Conservation (phyloP, 2,113 vertebrate species). For the Notarius quadriscutis region DNA sequence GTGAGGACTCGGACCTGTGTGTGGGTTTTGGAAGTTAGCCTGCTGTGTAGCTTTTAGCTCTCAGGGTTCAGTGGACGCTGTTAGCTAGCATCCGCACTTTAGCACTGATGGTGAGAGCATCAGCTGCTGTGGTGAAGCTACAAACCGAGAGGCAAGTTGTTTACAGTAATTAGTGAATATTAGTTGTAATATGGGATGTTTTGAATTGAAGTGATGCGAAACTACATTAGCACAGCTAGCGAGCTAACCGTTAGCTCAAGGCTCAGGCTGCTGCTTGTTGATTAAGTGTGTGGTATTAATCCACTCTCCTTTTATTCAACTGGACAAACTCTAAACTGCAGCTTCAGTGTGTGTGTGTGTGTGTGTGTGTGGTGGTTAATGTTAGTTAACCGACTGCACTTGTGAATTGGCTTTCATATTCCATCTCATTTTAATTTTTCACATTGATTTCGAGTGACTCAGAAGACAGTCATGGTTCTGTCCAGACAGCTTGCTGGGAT, state of each 20-base stretch:
- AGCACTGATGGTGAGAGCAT: neutral
- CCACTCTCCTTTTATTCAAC: neutral
- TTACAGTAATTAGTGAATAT: neutral
- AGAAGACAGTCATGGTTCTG: neutral
- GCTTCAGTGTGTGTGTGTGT: neutral
- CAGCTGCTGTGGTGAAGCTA: neutral
- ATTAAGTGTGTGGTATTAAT: neutral
- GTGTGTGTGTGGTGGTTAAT: neutral
- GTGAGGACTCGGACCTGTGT: neutral
- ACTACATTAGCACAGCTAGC: neutral
- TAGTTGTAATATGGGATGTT: neutral
- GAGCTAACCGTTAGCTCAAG: neutral
- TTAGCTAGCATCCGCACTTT: neutral
- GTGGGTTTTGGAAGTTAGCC: neutral
- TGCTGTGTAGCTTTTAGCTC: neutral
- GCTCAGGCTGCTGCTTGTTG: neutral
- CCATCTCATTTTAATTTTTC: accelerated
- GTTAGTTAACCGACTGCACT: neutral
- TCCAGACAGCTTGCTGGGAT: neutral
- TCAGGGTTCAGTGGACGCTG: neutral
- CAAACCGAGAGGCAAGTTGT: neutral
- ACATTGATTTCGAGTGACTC: neutral
- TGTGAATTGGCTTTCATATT: neutral
- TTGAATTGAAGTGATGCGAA: neutral
- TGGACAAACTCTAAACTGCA: neutral